Evolutionary conservation across 2,797 vertebrate species (phyloP), one percentile per base, ranked within the genome.

Genomic region (Clarias platycephalus): DNA sequence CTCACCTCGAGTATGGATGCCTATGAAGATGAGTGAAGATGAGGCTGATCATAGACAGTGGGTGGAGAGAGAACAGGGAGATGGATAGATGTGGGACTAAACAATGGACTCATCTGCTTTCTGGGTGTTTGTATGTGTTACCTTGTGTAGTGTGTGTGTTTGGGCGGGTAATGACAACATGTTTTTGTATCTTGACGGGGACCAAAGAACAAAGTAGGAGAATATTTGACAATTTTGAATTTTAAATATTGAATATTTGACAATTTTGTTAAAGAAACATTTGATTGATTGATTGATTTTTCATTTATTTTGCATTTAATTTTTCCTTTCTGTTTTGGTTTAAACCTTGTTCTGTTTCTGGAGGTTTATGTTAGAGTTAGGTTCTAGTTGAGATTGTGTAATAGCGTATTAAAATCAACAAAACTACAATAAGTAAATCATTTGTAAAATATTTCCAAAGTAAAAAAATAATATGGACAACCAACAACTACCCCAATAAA

Each of bases 1-100:
- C 55, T 93, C 90, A 94, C 92, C 92, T 88, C 85, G 88, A 84
- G 82, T 87, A 87, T 89, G 86, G 86, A 88, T 85, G 88, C 74
- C 87, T 70, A 83, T 82, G 90, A 88, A 87, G 90, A 91, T 86
- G 86, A 92, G 92, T 92, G 88, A 90, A 92, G 91, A 92, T 90
- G 93, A 93, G 88, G 87, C 89, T 91, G 90, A 88, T 85, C 66
- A 88, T 87, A 68, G 70, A 71, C 89, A 89, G 92, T 93, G 90
- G 92, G 92, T 89, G 91, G 92, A 88, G 85, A 90, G 84, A 82
- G 89, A 83, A 84, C 75, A 86, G 84, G 67, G 83, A 90, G 90
- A 90, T 84, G 31, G 80, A 89, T 91, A 87, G 84, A 84, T 81
- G 84, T 68, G 80, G 24, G 71, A n/a, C 85, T 85, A 85, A 89